A percentile compares a stretch with the other conserved stretches of the same genome.
phyloP scores from a whole-genome alignment of 2,113 vertebrate genomes.

The Lagenorhynchus albirostris region DNA sequence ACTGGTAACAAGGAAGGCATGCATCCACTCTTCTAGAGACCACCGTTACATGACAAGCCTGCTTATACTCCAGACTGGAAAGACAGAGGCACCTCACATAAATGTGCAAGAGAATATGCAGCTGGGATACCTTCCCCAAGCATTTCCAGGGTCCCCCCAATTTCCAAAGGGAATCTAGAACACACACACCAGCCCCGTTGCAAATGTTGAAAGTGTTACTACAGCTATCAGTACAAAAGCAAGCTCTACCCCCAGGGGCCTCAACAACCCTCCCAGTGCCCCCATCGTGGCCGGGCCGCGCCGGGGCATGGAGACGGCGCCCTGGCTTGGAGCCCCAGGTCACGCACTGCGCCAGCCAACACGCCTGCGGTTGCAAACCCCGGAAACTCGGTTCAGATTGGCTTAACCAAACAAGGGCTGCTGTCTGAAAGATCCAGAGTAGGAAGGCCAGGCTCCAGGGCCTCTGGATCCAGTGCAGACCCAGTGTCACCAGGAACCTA shows the following conservation, averaged over 20 bases:
- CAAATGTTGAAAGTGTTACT: neutral
- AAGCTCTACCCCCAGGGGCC: neutral
- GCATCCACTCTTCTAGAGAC: neutral
- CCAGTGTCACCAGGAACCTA: neutral
- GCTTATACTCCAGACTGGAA: neutral
- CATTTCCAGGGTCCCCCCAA: neutral
- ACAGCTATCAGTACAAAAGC: neutral
- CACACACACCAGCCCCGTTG: neutral
- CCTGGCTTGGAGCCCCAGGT: neutral
- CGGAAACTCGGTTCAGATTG: neutral
- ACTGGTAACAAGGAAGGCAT: neutral
- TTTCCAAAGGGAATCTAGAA: neutral
- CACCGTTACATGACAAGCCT: no score
- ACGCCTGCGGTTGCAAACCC: no score
- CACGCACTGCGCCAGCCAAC: neutral
- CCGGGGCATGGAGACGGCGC: no score
- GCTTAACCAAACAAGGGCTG: no score
- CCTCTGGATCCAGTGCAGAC: no score
- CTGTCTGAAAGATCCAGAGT: no score
- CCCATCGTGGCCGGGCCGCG: neutral
- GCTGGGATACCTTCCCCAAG: neutral
- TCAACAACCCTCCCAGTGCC: neutral
- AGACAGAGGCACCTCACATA: neutral
- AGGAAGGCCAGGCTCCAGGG: no score
- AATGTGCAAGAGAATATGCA: neutral